A percentile compares a stretch with the other conserved stretches of the same genome.
These are phyloP conservation scores for Psittacula derbiana DNA, from an alignment of 2,797 vertebrate species.

Conservation along the genomic window DNA sequence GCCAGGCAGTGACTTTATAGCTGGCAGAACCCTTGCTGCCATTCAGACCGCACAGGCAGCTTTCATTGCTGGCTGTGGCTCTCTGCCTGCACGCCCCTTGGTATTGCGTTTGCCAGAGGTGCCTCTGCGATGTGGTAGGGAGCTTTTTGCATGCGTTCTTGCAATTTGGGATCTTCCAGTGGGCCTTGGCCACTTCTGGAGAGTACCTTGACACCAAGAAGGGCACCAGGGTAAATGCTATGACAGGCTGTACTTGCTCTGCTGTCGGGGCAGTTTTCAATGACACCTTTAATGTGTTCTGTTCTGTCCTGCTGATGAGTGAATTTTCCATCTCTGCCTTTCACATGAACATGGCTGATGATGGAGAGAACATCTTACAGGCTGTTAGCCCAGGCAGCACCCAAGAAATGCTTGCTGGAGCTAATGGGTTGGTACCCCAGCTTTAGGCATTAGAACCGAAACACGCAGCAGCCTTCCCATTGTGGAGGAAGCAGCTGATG, in stretches of 20 bases:
- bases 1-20: neutral
- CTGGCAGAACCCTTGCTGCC: constrained; percentile 11
- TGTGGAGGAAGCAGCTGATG: fast-evolving
- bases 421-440: neutral
- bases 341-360: neutral
- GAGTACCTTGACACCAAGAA: neutral
- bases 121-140: neutral
- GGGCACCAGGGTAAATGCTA: neutral
- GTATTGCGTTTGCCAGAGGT: neutral
- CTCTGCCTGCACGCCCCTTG: neutral
- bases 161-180: neutral
- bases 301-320: neutral
- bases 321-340: neutral
- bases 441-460: neutral
- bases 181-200: neutral
- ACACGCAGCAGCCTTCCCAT: neutral
- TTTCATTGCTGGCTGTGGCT: neutral
- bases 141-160: neutral
- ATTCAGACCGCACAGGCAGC: constrained; percentile 5
- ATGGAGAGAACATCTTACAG: neutral
- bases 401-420: neutral
- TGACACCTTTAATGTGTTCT: neutral
- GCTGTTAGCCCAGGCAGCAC: neutral
- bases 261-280: neutral
- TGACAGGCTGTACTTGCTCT: neutral